Evolutionary conservation across 92 coral and sea anemone genomes (phyloP).

Genomic region (Umimayanthus kanabou): DNA sequence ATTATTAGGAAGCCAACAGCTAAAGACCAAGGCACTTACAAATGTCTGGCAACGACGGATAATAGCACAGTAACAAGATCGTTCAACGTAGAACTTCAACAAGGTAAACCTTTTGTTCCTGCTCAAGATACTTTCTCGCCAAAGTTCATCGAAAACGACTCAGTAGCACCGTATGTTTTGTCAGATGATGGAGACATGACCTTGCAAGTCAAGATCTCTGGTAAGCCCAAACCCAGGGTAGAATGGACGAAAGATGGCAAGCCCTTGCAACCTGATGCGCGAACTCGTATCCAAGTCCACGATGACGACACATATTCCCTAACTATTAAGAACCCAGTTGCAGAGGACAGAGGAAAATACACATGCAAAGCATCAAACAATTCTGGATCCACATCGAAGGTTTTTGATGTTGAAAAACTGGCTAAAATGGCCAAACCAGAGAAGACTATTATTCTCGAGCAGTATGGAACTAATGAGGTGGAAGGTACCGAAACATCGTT

Average conservation of each 20-base stretch:
- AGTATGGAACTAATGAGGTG: constrained; percentile 14
- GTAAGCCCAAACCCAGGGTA: constrained; percentile 81
- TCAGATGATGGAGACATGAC: constrained; percentile 68
- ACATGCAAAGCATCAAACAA: constrained; percentile 75
- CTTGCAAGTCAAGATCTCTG: constrained; percentile 74
- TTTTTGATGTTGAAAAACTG: constrained; percentile 24
- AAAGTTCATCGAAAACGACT: constrained; percentile 75
- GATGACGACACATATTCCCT: constrained; percentile 52
- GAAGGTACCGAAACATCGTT: background rate
- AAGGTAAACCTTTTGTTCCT: constrained; percentile 26
- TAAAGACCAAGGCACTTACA: constrained; percentile 80
- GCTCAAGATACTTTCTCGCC: constrained; percentile 51
- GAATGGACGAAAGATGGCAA: constrained; percentile 80
- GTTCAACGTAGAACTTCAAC: constrained; percentile 23
- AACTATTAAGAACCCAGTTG: constrained; percentile 48
- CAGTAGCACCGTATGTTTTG: constrained; percentile 44
- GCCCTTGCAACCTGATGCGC: constrained; percentile 24
- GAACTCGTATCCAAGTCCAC: constrained; percentile 54
- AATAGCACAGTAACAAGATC: constrained; percentile 53
- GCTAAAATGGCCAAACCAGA: constrained; percentile 18
- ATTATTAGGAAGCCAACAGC: constrained; percentile 70
- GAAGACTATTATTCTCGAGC: constrained; percentile 28
- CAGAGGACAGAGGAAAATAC: constrained; percentile 60
- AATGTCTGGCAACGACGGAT: constrained; percentile 76
- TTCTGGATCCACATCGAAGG: constrained; percentile 56